These are phyloP conservation scores for Muntiacus muntjak DNA, from an alignment of 2,113 vertebrate species.

Conservation along the genomic window DNA sequence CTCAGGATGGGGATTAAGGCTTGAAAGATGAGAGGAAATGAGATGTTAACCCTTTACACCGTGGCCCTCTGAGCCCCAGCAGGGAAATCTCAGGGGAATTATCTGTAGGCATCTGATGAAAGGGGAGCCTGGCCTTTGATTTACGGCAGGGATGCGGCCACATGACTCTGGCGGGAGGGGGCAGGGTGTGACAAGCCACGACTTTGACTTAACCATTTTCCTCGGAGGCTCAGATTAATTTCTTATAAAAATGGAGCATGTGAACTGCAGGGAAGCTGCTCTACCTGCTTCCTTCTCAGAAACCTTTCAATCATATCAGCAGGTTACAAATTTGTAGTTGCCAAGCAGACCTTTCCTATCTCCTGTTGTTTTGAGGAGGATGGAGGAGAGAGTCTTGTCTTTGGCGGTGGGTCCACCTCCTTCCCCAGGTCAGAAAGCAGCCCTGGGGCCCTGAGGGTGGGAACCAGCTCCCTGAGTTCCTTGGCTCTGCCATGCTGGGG, in stretches of 20 bases:
- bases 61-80: slow-evolving; percentile 40
- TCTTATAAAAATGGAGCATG: neutral
- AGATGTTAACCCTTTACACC: slow-evolving; percentile 77
- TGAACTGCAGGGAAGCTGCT: neutral
- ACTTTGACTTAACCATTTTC: neutral
- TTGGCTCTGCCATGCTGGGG: neutral
- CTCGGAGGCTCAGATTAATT: neutral
- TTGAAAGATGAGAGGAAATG: slow-evolving; percentile 75
- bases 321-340: neutral
- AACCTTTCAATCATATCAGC: neutral
- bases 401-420: accelerated
- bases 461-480: neutral
- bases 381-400: neutral
- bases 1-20: slow-evolving; percentile 64
- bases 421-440: neutral
- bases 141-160: slow-evolving; percentile 7
- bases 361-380: neutral
- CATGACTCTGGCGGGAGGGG: neutral
- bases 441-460: accelerated
- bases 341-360: neutral
- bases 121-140: slow-evolving; percentile 50
- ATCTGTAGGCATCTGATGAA: slow-evolving; percentile 33
- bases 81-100: slow-evolving; percentile 37
- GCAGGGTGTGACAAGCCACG: neutral
- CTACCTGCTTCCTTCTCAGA: slow-evolving; percentile 5